Conservation (phyloP, 2,113 vertebrate species). For the Loxodonta africana region DNA sequence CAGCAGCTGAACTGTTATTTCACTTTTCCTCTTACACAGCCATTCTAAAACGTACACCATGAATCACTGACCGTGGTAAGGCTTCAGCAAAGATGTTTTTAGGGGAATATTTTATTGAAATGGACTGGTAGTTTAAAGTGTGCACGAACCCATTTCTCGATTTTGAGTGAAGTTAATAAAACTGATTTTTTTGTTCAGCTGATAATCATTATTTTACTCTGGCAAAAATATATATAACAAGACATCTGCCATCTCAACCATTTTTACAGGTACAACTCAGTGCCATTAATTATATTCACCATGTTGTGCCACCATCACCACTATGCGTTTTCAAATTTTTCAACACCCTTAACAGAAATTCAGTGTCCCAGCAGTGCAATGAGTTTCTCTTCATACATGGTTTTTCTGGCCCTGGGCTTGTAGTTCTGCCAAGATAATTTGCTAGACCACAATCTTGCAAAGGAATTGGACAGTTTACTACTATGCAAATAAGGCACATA, state of each 20-base stretch:
- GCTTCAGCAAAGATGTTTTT: constrained; percentile 9
- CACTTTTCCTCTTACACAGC: constrained; percentile 39
- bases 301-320: background rate
- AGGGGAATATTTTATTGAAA: constrained; percentile 70
- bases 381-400: background rate
- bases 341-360: background rate
- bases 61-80: constrained; percentile 19
- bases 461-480: background rate
- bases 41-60: constrained; percentile 49
- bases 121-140: background rate
- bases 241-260: background rate
- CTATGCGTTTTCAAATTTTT: background rate
- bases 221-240: background rate
- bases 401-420: background rate
- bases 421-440: background rate
- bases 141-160: background rate
- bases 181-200: background rate
- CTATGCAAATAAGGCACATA: background rate
- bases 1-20: constrained; percentile 30
- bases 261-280: background rate
- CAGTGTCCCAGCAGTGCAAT: background rate
- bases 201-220: background rate
- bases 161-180: background rate
- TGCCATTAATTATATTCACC: background rate
- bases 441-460: background rate